Conservation (phyloP, 2,113 vertebrate species). For the Zapus hudsonius region DNA sequence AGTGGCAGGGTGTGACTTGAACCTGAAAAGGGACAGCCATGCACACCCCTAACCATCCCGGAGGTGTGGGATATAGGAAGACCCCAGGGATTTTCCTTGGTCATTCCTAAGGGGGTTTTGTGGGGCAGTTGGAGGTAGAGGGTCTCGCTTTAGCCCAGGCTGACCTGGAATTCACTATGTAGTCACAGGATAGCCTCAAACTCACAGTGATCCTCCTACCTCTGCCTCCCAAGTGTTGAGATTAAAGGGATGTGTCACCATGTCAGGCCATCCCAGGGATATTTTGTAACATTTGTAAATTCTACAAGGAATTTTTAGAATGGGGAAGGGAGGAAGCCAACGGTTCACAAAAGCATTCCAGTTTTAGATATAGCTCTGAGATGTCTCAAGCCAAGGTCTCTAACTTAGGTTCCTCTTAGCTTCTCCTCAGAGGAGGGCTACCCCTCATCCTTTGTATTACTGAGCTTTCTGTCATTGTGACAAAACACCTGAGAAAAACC, state of each 20-base stretch:
- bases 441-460: neutral
- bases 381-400: neutral
- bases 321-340: too few species aligned
- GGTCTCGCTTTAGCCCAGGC: too few species aligned
- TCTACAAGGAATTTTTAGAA: neutral
- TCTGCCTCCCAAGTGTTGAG: too few species aligned
- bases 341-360: neutral
- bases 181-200: too few species aligned
- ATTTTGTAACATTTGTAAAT: neutral
- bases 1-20: neutral
- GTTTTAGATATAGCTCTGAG: neutral
- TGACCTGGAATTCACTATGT: too few species aligned
- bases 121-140: too few species aligned
- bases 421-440: neutral
- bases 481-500: neutral
- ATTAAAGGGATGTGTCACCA: too few species aligned
- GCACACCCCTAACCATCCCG: too few species aligned
- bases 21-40: neutral
- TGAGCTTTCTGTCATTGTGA: neutral
- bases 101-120: neutral
- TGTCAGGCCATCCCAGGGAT: too few species aligned
- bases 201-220: too few species aligned
- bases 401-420: too few species aligned
- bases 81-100: neutral
- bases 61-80: neutral